A percentile compares a stretch with the other conserved stretches of the same genome.
These are phyloP conservation scores for Phataginus tricuspis DNA, from an alignment of 2,797 vertebrate genomes.

Conservation along the genomic window DNA sequence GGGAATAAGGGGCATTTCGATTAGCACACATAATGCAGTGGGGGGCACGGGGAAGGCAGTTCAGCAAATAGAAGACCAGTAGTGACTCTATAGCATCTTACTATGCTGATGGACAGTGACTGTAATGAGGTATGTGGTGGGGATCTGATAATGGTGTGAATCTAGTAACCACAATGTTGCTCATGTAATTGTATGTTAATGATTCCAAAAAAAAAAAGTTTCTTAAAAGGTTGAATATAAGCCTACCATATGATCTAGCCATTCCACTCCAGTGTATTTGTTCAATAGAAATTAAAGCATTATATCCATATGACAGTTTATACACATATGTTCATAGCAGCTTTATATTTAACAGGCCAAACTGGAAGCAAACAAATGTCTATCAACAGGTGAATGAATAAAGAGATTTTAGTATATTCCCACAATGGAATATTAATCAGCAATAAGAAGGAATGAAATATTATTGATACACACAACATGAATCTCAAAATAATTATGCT, in stretches of 20 bases:
- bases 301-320: background rate
- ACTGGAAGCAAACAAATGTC: background rate
- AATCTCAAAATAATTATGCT: slow-evolving; percentile 17
- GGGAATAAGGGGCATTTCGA: too few relatives aligned
- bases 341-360: background rate
- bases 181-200: too few relatives aligned
- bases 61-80: too few relatives aligned
- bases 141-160: too few relatives aligned
- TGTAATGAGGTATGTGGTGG: too few relatives aligned
- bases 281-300: background rate
- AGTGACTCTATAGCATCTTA: too few relatives aligned
- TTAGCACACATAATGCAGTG: too few relatives aligned
- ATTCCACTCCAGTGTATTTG: background rate
- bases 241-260: background rate
- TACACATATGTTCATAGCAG: background rate
- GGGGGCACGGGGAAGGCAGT: too few relatives aligned
- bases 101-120: too few relatives aligned
- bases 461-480: background rate
- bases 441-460: background rate
- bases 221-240: slow-evolving; percentile 17
- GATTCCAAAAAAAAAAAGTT: background rate
- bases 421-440: background rate
- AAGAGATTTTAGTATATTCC: background rate
- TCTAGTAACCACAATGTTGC: too few relatives aligned
- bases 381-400: background rate